Percentiles rank a stretch among this genome's conserved stretches.
Evolutionary conservation across 2,797 vertebrate genomes (phyloP).

Genomic region (Triplophysa bombifrons): DNA sequence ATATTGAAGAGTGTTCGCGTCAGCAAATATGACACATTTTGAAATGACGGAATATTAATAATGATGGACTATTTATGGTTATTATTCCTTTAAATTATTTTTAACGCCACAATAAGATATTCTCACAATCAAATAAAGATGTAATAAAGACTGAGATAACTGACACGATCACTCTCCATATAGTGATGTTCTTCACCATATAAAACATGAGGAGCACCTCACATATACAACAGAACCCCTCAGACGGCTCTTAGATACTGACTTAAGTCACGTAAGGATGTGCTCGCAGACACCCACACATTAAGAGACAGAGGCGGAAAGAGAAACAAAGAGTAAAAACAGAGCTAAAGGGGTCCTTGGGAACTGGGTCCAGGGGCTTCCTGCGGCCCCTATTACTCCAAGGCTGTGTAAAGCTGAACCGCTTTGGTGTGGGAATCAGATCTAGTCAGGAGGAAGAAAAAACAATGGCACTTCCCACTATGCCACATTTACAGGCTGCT

Average conservation of each 20-base stretch:
- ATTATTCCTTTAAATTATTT: too few relatives aligned
- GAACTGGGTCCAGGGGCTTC: slow-evolving; percentile 84
- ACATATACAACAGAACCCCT: neutral
- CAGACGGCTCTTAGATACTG: neutral
- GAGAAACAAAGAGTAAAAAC: slow-evolving; percentile 55
- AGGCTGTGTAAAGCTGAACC: slow-evolving; percentile 77
- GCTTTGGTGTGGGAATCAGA: slow-evolving; percentile 98
- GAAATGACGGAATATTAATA: too few relatives aligned
- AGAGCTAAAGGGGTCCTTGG: slow-evolving; percentile 71
- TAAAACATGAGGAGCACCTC: neutral
- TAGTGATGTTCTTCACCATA: neutral
- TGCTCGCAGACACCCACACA: slow-evolving; percentile 38
- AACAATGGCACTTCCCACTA: slow-evolving; percentile 98
- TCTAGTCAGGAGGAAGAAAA: slow-evolving; percentile 90
- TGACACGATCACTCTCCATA: neutral
- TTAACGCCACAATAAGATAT: too few relatives aligned
- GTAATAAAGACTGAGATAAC: too few relatives aligned
- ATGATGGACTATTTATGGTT: too few relatives aligned
- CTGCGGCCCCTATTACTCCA: slow-evolving; percentile 73
- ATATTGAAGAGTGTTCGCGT: too few relatives aligned
- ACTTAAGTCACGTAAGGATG: slow-evolving; percentile 36
- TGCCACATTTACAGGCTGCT: slow-evolving; percentile 87
- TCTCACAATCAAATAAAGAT: too few relatives aligned
- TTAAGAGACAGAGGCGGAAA: slow-evolving; percentile 39
- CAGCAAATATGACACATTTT: too few relatives aligned